Evolutionary conservation across 2,113 vertebrate species (phyloP).

Genomic region (Ranitomeya variabilis): DNA sequence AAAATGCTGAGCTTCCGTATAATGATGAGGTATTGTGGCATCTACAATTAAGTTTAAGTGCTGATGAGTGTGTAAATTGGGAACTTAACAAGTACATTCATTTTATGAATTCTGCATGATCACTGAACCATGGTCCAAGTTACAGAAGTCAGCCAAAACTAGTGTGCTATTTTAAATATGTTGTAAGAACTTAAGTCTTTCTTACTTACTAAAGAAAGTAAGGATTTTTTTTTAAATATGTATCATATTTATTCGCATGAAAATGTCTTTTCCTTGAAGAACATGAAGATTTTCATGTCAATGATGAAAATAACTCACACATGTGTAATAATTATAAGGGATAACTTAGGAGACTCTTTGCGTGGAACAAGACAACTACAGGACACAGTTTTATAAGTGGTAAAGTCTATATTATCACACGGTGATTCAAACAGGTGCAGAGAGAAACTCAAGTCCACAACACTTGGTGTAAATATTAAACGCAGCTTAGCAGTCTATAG

Average conservation of each 20-base stretch:
- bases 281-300: not conserved
- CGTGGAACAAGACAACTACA: no score
- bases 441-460: no score
- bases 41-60: slow-evolving; percentile 21
- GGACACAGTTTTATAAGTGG: no score
- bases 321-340: no score
- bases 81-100: not conserved
- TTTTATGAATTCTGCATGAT: slow-evolving; percentile 13
- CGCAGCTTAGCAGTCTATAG: no score
- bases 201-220: not conserved
- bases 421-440: no score
- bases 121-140: slow-evolving; percentile 14
- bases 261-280: not conserved
- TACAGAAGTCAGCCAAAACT: slow-evolving; percentile 25
- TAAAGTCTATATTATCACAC: no score
- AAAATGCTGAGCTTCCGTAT: slow-evolving; percentile 21
- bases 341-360: no score
- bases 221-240: not conserved
- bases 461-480: no score
- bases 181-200: not conserved
- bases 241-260: not conserved
- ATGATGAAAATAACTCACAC: not conserved
- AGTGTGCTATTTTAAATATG: not conserved
- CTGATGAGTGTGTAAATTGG: slow-evolving; percentile 17
- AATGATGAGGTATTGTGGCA: not conserved